A percentile compares a stretch with the other conserved stretches of the same genome.
Evolutionary conservation across 1,140 invertebrate genomes (phyloP).

Genomic region (Glomeris maerens): DNA sequence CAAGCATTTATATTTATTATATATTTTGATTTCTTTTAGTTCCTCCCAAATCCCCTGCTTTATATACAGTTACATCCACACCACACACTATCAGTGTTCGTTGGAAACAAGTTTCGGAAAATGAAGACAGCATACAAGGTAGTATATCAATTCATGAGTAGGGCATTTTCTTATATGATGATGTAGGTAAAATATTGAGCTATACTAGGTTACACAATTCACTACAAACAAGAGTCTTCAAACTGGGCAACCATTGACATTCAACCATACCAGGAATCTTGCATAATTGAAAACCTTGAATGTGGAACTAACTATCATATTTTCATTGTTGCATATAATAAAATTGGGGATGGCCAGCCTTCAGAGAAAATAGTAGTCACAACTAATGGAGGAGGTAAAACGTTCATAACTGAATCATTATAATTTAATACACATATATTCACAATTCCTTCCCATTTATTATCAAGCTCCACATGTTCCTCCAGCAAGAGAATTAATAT

Average conservation of each 20-base stretch:
- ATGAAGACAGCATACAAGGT: not conserved
- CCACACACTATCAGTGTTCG: not conserved
- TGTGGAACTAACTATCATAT: slow-evolving; percentile 79
- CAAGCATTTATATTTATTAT: not conserved
- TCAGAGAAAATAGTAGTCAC: slow-evolving; percentile 35
- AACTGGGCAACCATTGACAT: slow-evolving; percentile 52
- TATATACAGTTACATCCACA: not conserved
- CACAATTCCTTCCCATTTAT: not conserved
- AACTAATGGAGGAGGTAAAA: slow-evolving; percentile 40
- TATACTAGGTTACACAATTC: slow-evolving; percentile 58
- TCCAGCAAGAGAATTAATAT: slow-evolving; percentile 68
- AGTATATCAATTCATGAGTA: too few relatives aligned
- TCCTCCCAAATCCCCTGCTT: not conserved
- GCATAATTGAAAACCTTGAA: slow-evolving; percentile 37
- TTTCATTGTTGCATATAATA: slow-evolving; percentile 51
- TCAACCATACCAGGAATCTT: slow-evolving; percentile 18
- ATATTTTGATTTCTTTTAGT: not conserved
- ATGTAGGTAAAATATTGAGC: not conserved
- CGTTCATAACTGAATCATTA: not conserved
- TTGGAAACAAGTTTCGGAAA: not conserved
- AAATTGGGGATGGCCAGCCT: slow-evolving; percentile 32
- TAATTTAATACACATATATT: slow-evolving; percentile 1
- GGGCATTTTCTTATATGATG: not conserved
- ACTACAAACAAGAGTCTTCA: slow-evolving; percentile 82
- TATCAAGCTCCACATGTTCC: slow-evolving; percentile 53